Percentiles rank a stretch among this genome's conserved stretches.
Conservation (phyloP, 2,113 vertebrate genomes). For the Callipepla squamata region DNA sequence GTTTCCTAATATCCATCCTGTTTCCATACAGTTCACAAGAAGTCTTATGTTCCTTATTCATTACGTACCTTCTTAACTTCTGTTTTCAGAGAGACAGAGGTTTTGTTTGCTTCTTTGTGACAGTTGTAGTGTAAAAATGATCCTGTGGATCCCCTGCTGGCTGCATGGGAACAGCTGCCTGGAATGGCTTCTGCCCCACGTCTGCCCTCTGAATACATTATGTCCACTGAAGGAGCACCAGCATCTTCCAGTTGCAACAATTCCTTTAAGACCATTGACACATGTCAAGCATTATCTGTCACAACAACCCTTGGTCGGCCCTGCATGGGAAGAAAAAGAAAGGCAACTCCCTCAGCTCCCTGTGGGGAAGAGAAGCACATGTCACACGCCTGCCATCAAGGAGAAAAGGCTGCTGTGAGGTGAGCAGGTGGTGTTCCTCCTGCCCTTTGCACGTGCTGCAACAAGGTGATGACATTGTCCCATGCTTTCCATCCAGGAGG, state of each 20-base stretch:
- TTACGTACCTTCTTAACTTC: neutral
- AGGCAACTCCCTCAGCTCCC: neutral
- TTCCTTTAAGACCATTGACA: neutral
- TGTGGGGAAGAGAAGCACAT: neutral
- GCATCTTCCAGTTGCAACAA: neutral
- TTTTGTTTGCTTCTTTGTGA: neutral
- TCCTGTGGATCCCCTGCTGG: neutral
- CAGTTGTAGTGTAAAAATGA: fast-evolving
- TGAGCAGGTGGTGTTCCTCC: neutral
- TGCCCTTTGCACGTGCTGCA: neutral
- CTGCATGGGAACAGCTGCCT: neutral
- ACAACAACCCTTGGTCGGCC: too few species aligned
- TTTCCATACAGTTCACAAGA: neutral
- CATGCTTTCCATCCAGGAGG: neutral
- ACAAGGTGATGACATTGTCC: neutral
- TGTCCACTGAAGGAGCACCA: neutral
- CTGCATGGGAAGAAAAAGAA: neutral
- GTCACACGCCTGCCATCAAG: neutral
- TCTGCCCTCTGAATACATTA: neutral
- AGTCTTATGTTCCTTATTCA: neutral
- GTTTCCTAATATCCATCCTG: too few species aligned
- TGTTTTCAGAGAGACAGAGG: neutral
- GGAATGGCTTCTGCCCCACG: neutral
- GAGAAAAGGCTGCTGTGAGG: neutral
- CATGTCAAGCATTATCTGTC: neutral